phyloP scores from a whole-genome alignment of 2,113 vertebrate species.

The Oreocharis arfaki region DNA sequence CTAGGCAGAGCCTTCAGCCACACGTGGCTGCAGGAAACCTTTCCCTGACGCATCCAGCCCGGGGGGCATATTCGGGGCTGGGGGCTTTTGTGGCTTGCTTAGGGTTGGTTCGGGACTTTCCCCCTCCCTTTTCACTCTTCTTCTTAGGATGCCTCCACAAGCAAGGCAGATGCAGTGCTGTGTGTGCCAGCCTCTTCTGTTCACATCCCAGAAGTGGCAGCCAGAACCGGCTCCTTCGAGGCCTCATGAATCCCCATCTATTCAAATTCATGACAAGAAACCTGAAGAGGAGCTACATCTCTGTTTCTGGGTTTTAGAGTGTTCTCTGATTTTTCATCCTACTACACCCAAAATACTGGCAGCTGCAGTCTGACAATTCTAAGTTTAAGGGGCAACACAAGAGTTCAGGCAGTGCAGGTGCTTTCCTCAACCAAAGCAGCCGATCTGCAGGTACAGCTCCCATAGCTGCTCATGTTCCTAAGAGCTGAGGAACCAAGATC shows the following conservation, averaged over 20 bases:
- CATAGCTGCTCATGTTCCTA: not conserved
- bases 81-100: not conserved
- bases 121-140: not conserved
- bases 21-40: constrained; percentile 13
- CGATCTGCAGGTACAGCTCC: not conserved
- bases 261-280: not conserved
- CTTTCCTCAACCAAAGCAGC: not conserved
- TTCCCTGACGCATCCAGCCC: not conserved
- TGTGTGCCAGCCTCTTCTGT: not conserved
- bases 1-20: constrained; percentile 46
- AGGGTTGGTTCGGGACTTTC: not conserved
- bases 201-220: not conserved
- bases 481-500: not conserved
- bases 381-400: not conserved
- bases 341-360: not conserved
- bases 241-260: not conserved
- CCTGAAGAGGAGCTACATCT: not conserved
- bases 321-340: not conserved
- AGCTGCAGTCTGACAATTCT: not conserved
- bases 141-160: not conserved
- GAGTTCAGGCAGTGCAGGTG: not conserved
- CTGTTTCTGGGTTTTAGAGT: not conserved
- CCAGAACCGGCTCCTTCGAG: not conserved
- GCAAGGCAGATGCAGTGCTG: not conserved
- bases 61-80: rapidly evolving